A percentile compares a stretch with the other conserved stretches of the same genome.
phyloP scores from a whole-genome alignment of 2,113 vertebrate genomes.

The Donacobius atricapilla region DNA sequence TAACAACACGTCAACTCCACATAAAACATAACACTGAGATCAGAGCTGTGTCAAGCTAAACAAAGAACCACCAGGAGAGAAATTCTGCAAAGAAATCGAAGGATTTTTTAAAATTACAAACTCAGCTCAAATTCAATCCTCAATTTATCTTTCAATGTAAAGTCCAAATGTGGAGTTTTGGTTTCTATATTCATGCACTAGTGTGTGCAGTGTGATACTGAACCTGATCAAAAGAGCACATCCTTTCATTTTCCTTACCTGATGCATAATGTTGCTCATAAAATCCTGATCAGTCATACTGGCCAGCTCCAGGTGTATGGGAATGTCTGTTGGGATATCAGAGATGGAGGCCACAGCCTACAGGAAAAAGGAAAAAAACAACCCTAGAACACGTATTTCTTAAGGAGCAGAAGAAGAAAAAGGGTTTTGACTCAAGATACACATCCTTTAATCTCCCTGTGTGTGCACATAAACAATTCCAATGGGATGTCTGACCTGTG shows the following conservation, averaged over 20 bases:
- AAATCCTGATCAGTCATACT: conserved; percentile 93
- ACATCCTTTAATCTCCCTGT: not conserved
- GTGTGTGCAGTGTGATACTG: not conserved
- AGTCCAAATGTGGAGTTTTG: not conserved
- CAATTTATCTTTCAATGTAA: not conserved
- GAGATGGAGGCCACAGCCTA: conserved; percentile 86
- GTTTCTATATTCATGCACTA: not conserved
- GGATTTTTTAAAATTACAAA: not conserved
- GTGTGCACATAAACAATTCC: not conserved
- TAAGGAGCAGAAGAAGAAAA: not conserved
- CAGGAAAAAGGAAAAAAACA: not conserved
- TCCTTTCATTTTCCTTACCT: conserved; percentile 78
- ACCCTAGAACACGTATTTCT: not conserved
- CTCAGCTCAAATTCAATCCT: not conserved
- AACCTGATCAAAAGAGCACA: not conserved
- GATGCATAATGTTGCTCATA: conserved; percentile 89
- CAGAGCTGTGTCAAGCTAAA: not conserved
- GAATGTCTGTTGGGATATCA: conserved; percentile 83
- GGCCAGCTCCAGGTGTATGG: conserved; percentile 93
- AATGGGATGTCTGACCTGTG: not conserved
- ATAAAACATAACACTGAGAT: not conserved
- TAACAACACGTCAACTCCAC: not conserved
- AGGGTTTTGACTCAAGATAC: not conserved
- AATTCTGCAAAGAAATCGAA: not conserved
- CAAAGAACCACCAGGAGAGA: not conserved